Base-by-base conservation (phyloP, 2,113 vertebrate genomes). In the Colistium nudipinnis region DNA sequence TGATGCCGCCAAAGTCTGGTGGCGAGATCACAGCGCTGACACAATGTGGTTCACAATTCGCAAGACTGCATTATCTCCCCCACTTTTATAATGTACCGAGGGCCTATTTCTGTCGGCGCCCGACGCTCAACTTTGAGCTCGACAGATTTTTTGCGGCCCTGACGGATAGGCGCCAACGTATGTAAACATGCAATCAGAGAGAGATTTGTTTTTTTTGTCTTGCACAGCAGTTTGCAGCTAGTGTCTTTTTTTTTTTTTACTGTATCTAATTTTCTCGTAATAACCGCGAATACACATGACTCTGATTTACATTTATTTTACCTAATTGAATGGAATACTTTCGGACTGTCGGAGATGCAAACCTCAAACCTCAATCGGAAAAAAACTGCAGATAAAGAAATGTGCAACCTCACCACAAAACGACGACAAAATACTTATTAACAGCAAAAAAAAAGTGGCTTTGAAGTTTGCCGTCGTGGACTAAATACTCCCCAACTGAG, bases 31-130 rank as follows among this genome's bases (percentile, higher is more conserved):
- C 81, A 74, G 75, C 78, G 39, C 28, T 80, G 88, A 82, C 88
- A 88, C 85, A 82, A 75, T 79, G 80, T 87, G 80, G 85, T 86
- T n/a, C 86, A 86, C 85, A 81, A 89, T 74, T 78, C 87, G 76
- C 84, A 84, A 84, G 82, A 76, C 83, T 89, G 84, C 31, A 87
- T 88, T 88, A 87, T 74, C 86, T 70, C 25, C 30, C 47, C 24
- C 22, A 41, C 53, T 77, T 87, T 87, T 73, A 78, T 83, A 87
- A 88, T 82, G 57, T 73, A 63, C 77, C 76, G 81, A 84, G 74
- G n/a, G 68, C 72, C 72, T 70, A 52, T 84, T 84, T 83, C 75
- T 79, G 78, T 79, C 77, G 80, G 45, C 44, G 78, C 61, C 68
- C 54, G 52, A 54, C 64, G 49, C 57, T 65, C 25, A 82, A 73